Evolutionary conservation across 2,888 invertebrate species (phyloP), one percentile per base, ranked within the genome.

Genomic region (Tetranychus truncatus): DNA sequence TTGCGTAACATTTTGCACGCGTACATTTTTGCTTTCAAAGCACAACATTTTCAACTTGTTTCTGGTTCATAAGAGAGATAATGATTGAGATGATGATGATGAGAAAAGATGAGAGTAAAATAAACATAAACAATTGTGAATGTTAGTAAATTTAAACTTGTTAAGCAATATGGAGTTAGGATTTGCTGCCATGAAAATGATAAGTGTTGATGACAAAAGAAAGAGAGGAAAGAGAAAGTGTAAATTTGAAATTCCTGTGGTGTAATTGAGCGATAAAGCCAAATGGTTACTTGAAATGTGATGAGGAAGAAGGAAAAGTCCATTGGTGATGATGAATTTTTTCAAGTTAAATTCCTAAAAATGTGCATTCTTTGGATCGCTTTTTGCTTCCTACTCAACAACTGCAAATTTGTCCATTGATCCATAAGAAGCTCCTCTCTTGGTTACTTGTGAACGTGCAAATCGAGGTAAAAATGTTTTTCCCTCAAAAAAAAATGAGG

Each of bases 171-270:
- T 55, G 55, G 15, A 55, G 55, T 15, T 15, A 1, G 7, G 9
- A 15, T 55, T 55, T 55, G 9, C 55, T 55, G 9, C 15, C 15
- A 15, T 55, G 55, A 55, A 15, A 55, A 15, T 15, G 55, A 55
- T 55, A 55, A 55, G 9, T 55, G 69, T 9, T 69, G 69, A 24
- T 24, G 34, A 20, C 69, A 20, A 34, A 34, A 69, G 15, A 69
- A 69, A n/a, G n/a, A 18, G 69, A 69, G n/a, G 69, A 24, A n/a
- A 11, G 69, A 69, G 69, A 69, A n/a, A 24, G 69, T 15, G 69
- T 24, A 20, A 66, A n/a, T 55, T 55, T 55, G 11, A 55, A 55
- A 55, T 55, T 55, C 55, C 55, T 55, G 15, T 9, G 55, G 15
- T 55, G 55, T 55, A 55, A 55, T 55, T 55, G 9, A 55, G 11